Percentiles rank a stretch among this genome's conserved stretches.
These are phyloP conservation scores for Rhinolophus sinicus DNA, from an alignment of 2,113 vertebrate genomes.

Conservation along the genomic window DNA sequence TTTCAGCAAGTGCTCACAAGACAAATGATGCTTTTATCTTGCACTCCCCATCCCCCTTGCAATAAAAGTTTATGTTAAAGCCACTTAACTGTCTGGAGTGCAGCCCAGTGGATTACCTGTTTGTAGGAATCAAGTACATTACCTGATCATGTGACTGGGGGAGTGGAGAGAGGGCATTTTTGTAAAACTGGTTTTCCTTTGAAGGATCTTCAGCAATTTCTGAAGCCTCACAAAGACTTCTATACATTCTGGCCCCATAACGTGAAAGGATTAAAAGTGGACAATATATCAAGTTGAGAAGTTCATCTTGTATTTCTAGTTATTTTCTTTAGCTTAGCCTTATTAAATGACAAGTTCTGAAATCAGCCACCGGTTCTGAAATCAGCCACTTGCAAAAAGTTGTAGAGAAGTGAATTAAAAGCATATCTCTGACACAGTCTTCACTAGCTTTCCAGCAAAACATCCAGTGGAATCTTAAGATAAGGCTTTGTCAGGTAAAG, in stretches of 20 bases:
- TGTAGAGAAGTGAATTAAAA: not conserved
- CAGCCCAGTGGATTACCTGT: slow-evolving; percentile 83
- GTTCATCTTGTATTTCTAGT: slow-evolving; percentile 55
- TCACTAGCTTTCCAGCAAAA: slow-evolving; percentile 63
- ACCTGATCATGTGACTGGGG: slow-evolving; percentile 66
- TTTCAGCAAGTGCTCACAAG: slow-evolving; percentile 76
- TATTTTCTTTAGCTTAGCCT: slow-evolving; percentile 67
- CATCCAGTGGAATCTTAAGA: slow-evolving; percentile 64
- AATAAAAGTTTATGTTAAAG: slow-evolving; percentile 85
- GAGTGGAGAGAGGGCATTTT: slow-evolving; percentile 25
- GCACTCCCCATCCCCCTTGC: slow-evolving; percentile 62
- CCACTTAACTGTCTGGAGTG: slow-evolving; percentile 84
- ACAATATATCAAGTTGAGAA: slow-evolving; percentile 36
- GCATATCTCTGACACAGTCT: slow-evolving; percentile 26
- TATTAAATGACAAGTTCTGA: slow-evolving; percentile 66
- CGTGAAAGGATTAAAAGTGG: slow-evolving; percentile 78
- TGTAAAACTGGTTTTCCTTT: slow-evolving; percentile 79
- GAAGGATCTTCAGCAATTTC: slow-evolving; percentile 75
- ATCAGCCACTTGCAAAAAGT: slow-evolving; percentile 40
- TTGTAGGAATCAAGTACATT: slow-evolving; percentile 82
- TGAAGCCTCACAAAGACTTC: slow-evolving; percentile 71
- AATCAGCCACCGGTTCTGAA: slow-evolving; percentile 58
- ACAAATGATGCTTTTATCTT: slow-evolving; percentile 87
- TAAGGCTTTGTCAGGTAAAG: slow-evolving; percentile 67
- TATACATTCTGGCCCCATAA: slow-evolving; percentile 37